Percentiles rank a stretch among this genome's conserved stretches.
Conservation (phyloP, 2,888 invertebrate genomes). For the Phytoseiulus persimilis region DNA sequence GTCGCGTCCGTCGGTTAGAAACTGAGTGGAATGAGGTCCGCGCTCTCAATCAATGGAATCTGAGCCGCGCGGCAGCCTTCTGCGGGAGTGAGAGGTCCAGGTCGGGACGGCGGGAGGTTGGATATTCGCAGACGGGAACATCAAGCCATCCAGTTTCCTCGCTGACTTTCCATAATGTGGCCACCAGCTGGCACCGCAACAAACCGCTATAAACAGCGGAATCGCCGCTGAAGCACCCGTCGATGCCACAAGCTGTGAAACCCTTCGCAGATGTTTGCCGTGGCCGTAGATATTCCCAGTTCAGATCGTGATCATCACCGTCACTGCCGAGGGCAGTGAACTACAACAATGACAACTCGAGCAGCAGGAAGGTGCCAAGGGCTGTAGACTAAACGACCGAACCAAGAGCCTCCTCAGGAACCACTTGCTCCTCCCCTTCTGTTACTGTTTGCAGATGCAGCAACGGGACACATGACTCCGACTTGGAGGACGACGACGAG, state of each 20-base stretch:
- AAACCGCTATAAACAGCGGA: conserved; percentile 23
- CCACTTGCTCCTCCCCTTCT: not conserved
- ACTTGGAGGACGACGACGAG: not conserved
- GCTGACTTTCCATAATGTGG: conserved; percentile 36
- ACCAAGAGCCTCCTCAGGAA: not conserved
- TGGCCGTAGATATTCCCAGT: not conserved
- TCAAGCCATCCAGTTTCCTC: not conserved
- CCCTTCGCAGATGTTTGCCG: not conserved
- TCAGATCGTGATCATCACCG: not conserved
- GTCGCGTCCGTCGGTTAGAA: too few species aligned
- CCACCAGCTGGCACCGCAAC: conserved; percentile 36
- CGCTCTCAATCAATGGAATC: too few species aligned
- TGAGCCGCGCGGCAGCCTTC: not conserved
- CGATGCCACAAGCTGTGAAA: not conserved
- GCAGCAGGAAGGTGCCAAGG: not conserved
- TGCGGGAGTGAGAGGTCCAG: not conserved
- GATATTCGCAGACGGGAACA: not conserved
- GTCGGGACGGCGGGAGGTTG: not conserved
- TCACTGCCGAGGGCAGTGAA: not conserved
- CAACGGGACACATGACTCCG: not conserved
- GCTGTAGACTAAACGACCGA: not conserved
- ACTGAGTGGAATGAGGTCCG: too few species aligned
- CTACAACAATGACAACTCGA: not conserved
- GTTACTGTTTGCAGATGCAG: not conserved
- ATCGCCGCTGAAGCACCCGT: not conserved